A percentile compares a stretch with the other conserved stretches of the same genome.
Conservation (phyloP, 1,140 invertebrate genomes). For the Anoplolepis gracilipes region DNA sequence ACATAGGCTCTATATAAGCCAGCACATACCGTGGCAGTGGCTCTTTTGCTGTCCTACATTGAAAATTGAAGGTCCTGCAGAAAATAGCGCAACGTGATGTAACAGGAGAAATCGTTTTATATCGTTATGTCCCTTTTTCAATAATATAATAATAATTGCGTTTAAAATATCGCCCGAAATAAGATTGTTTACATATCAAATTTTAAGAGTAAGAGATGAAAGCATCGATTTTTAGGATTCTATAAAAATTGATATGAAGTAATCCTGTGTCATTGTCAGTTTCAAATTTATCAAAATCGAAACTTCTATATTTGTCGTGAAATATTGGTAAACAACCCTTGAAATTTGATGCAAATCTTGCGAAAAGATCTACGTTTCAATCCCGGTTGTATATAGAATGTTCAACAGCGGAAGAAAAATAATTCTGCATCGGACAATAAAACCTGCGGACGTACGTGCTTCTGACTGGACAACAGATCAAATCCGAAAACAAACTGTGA, state of each 20-base stretch:
- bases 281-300: background rate
- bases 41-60: slow-evolving; percentile 57
- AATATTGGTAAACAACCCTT: background rate
- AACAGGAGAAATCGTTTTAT: slow-evolving; percentile 9
- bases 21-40: slow-evolving; percentile 24
- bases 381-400: background rate
- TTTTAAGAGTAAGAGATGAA: background rate
- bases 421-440: slow-evolving; percentile 42
- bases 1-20: slow-evolving; percentile 56
- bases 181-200: background rate
- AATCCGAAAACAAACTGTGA: slow-evolving; percentile 68
- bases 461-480: slow-evolving; percentile 59
- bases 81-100: slow-evolving; percentile 55
- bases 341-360: slow-evolving; percentile 8
- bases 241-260: background rate
- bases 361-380: slow-evolving; percentile 30
- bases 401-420: slow-evolving; percentile 28
- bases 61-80: slow-evolving; percentile 63
- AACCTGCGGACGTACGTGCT: slow-evolving; percentile 45
- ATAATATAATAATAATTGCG: background rate
- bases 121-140: background rate
- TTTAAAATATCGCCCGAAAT: background rate
- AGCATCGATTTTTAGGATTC: background rate
- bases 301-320: background rate
- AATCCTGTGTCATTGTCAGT: background rate